These are phyloP conservation scores for Isichthys henryi DNA, from an alignment of 2,113 vertebrate genomes.

Conservation along the genomic window DNA sequence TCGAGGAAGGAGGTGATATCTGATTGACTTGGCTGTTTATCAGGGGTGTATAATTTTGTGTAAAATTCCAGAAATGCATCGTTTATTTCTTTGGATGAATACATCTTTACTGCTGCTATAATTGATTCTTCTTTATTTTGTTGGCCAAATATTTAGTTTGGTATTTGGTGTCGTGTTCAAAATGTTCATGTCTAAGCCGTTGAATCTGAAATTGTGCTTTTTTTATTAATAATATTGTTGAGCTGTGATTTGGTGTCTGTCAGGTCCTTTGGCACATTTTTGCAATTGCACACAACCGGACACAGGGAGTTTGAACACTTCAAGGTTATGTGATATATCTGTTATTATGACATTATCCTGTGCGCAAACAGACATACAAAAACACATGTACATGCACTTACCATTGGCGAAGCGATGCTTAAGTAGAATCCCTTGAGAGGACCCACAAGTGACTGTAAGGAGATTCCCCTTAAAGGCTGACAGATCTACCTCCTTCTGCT, in stretches of 20 bases:
- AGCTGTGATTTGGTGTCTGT: background rate
- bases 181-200: background rate
- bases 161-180: background rate
- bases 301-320: background rate
- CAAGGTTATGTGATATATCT: background rate
- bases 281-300: background rate
- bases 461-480: background rate
- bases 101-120: background rate
- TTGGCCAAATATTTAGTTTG: background rate
- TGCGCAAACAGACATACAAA: background rate
- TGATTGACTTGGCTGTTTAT: background rate
- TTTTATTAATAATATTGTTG: background rate
- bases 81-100: too few species aligned
- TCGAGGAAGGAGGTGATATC: background rate
- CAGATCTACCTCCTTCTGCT: background rate
- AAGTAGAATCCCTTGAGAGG: conserved; percentile 36
- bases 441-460: conserved; percentile 47
- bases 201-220: background rate
- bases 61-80: too few species aligned
- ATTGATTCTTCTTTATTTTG: background rate
- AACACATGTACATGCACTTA: conserved; percentile 21
- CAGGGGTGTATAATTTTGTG: too few species aligned
- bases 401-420: conserved; percentile 49
- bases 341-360: background rate
- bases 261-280: background rate